These are phyloP conservation scores for Lasaia peninsularis DNA, from an alignment of 1,140 invertebrate species.

Conservation along the genomic window DNA sequence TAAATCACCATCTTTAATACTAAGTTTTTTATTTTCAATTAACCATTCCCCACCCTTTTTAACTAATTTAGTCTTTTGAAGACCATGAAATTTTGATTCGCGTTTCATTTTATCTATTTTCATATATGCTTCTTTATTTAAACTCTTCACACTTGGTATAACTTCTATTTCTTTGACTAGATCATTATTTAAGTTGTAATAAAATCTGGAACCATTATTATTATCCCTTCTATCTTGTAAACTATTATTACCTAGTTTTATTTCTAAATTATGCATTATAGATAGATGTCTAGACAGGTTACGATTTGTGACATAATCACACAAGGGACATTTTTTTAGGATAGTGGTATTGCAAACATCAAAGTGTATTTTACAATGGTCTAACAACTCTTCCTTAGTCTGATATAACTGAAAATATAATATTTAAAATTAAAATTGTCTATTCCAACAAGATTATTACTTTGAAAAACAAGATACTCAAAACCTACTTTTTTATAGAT, in stretches of 20 bases:
- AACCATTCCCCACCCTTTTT: slow-evolving; percentile 55
- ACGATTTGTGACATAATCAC: slow-evolving; percentile 38
- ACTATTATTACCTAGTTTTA: slow-evolving; percentile 27
- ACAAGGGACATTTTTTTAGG: slow-evolving; percentile 56
- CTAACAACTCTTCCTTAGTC: slow-evolving; percentile 43
- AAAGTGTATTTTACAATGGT: slow-evolving; percentile 54
- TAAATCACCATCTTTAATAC: slow-evolving; percentile 29
- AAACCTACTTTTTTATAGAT: no score
- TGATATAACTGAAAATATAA: slow-evolving; percentile 45
- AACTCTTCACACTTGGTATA: slow-evolving; percentile 48
- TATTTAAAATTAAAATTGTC: neutral
- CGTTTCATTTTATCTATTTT: slow-evolving; percentile 45
- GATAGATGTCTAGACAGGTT: slow-evolving; percentile 37
- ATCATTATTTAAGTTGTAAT: slow-evolving; percentile 33
- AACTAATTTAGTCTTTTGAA: slow-evolving; percentile 48
- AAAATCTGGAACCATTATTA: slow-evolving; percentile 35
- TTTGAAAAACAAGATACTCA: no score
- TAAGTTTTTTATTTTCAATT: slow-evolving; percentile 35
- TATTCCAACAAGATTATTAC: no score
- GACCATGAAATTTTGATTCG: slow-evolving; percentile 26
- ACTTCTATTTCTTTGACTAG: slow-evolving; percentile 40
- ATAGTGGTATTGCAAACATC: slow-evolving; percentile 42
- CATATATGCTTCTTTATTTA: slow-evolving; percentile 43
- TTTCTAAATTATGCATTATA: slow-evolving; percentile 36
- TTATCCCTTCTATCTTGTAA: slow-evolving; percentile 37